Evolutionary conservation across 2,888 invertebrate genomes (phyloP), one percentile per base, ranked within the genome.

Genomic region (Drosophila flavopinicola): DNA sequence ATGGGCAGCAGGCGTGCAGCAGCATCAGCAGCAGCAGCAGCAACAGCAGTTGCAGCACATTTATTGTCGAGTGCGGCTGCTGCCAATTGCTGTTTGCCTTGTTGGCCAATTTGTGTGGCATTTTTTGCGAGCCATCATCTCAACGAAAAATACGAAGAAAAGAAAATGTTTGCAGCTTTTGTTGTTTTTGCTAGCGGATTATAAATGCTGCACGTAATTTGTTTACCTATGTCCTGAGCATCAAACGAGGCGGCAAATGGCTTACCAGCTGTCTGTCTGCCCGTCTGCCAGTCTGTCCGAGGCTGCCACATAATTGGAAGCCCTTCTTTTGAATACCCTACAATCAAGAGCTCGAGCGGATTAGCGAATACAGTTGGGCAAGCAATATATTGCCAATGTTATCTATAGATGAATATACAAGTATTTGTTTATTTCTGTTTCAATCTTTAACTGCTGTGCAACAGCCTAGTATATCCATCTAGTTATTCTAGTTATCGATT

Each of bases 161-260:
- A 17, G 17, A 17, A 17, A 4, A 17, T 17, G 41, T 6, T 13
- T 37, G 7, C 17, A 44, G 37, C 48, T 13, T 30, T 48, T 30
- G 32, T 30, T 29, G 6, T 30, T 9, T 13, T 25, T 15, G 35
- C 25, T 15, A 24, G 38, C 37, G 70, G 74, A 76, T 76, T 77
- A 77, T 77, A 71, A 77, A 71, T 77, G 77, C 75, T 74, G 77
- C 66, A 77, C 74, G 77, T 71, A 77, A 77, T 76, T 76, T 76
- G 76, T 76, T 76, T 76, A 75, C 71, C 66, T 59, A 47, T 59
- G 66, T 66, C 54, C 73, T 38, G 44, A 67, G 76, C 65, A 68
- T 59, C 76, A 68, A 76, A 65, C 67, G 61, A 64, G 61, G 49
- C 73, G 58, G 60, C 56, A 65, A 75, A 76, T 53, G 67, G 75